Conservation (phyloP, 1,140 invertebrate species). For the Drosophila pseudoobscura region DNA sequence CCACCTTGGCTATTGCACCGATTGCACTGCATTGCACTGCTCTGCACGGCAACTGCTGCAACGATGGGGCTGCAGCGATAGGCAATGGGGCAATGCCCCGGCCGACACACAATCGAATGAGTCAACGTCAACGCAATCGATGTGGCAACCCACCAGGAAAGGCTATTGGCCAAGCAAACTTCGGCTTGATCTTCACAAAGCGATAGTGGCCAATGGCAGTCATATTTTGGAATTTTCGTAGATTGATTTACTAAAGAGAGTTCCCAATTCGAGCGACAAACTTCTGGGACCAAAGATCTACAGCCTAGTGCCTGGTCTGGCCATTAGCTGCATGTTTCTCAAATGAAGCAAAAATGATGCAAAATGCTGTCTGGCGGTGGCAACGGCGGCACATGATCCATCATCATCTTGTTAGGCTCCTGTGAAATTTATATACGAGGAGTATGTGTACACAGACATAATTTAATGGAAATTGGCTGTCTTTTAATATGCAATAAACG, state of each 20-base stretch:
- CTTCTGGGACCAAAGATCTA: too few relatives aligned
- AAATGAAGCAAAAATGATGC: constrained; percentile 7
- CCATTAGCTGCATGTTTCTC: background rate
- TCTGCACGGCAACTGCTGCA: constrained; percentile 8
- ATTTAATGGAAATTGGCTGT: constrained; percentile 76
- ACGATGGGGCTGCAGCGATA: constrained; percentile 12
- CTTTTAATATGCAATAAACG: constrained; percentile 78
- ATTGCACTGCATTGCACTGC: constrained; percentile 17
- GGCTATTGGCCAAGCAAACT: constrained; percentile 47
- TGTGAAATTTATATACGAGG: constrained; percentile 30
- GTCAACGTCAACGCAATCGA: constrained; percentile 47
- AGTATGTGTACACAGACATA: constrained; percentile 41
- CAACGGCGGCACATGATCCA: constrained; percentile 42
- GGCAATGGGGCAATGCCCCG: constrained; percentile 29
- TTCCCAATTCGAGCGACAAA: background rate
- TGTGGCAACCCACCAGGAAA: constrained; percentile 45
- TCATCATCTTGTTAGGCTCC: constrained; percentile 64
- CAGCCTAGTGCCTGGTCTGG: constrained; percentile 8
- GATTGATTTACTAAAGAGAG: too few relatives aligned
- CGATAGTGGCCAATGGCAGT: background rate
- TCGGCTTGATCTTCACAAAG: constrained; percentile 41
- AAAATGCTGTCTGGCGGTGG: too few relatives aligned
- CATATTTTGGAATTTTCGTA: too few relatives aligned
- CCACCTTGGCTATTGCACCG: constrained; percentile 42
- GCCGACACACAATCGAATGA: constrained; percentile 31